Conservation (phyloP, 2,113 vertebrate species). For the Hemicordylus capensis region DNA sequence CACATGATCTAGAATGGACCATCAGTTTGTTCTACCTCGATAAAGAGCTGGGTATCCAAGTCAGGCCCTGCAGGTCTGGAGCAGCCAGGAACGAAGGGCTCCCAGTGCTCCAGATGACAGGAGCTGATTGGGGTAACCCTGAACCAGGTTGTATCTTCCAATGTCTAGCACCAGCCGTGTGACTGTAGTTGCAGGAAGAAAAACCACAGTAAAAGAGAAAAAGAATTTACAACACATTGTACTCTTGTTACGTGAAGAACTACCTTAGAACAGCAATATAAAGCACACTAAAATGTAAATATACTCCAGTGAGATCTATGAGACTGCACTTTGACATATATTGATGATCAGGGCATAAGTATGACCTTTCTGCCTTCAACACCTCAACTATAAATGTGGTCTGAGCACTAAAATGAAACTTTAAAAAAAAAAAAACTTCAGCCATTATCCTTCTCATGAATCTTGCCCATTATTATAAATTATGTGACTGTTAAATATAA, state of each 20-base stretch:
- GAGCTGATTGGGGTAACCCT: too few species aligned
- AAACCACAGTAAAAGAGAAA: not conserved
- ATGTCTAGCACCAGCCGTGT: too few species aligned
- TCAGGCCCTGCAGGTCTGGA: too few species aligned
- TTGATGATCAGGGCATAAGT: not conserved
- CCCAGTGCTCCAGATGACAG: too few species aligned
- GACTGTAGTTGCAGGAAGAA: not conserved
- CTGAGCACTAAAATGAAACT: constrained; percentile 2
- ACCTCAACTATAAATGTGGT: constrained; percentile 28
- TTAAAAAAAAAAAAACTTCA: constrained; percentile 40
- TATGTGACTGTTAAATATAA: constrained; percentile 44
- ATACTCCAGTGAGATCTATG: not conserved
- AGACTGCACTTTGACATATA: not conserved
- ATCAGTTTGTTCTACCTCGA: too few species aligned
- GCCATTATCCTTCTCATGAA: constrained; percentile 42
- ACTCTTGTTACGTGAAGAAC: not conserved
- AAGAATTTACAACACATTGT: not conserved
- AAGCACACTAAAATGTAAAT: not conserved
- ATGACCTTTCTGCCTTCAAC: constrained; percentile 1
- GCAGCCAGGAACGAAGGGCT: too few species aligned
- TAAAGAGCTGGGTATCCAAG: too few species aligned
- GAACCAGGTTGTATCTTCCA: not conserved
- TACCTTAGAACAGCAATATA: not conserved
- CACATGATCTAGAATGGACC: too few species aligned
- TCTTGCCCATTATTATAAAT: constrained; percentile 52